Evolutionary conservation across 64 coral and sea anemone genomes (phyloP), one percentile per base, ranked within the genome.

Genomic region (Acropora yongei): DNA sequence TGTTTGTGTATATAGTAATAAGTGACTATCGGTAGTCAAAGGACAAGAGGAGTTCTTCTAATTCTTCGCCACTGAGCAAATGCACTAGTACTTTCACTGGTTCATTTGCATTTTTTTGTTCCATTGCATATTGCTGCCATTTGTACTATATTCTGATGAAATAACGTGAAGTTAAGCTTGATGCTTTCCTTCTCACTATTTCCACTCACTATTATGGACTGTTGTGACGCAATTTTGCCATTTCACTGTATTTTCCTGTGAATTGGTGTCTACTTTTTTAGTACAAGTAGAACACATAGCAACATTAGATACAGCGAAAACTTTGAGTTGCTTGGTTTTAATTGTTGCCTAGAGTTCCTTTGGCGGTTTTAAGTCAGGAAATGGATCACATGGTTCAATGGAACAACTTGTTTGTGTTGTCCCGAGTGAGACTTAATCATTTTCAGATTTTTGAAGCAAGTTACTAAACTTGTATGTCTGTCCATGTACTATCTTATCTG

Each of bases 321-420:
- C 45, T 16, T 18, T 18, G 14, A 89, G 78, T 58, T 41, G 72
- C 19, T 50, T 42, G 46, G 75, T 89, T 68, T 57, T 30, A 8
- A 80, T 47, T 47, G 75, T 78, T 57, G 9, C 44, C 57, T 75
- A 76, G 16, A 79, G 63, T 80, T 89, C 76, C 47, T 41, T 50
- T 89, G 88, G 76, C 41, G 76, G 76, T 57, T 78, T 43, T 42
- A 79, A 48, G 77, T 89, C 78, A 9, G 40, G 50, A 30, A 89
- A 65, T 47, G 88, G 88, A 13, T 63, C 42, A 41, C 53, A 78
- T 1, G 55, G 76, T 89, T 46, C 63, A 30, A 89, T 89, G n/a
- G 60, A 65, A 68, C 88, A 89, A 60, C 76, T 76, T 63, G 47
- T 77, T 68, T 89, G 88, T 41, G 88, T 80, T 79, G 88, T 89